Conservation (phyloP, 30 jellyfish, hydroid and myxozoan genomes). For the Cassiopea andromeda region DNA sequence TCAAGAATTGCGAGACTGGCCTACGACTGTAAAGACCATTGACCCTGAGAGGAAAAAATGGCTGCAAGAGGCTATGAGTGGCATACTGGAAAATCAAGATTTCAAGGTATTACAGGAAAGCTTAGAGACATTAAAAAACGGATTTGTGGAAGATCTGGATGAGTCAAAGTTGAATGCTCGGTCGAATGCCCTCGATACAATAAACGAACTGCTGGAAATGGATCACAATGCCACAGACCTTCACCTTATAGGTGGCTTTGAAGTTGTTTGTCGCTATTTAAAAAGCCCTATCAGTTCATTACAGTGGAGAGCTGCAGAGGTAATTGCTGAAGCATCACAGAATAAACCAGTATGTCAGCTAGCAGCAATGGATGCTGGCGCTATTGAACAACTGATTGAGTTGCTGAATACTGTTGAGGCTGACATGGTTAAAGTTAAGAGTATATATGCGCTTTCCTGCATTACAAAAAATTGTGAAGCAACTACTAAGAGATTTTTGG, state of each 20-base stretch:
- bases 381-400: conserved; percentile 30
- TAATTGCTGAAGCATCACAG: conserved; percentile 81
- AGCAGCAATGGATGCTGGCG: conserved; percentile 55
- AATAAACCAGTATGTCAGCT: conserved; percentile 82
- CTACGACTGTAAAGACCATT: conserved; percentile 19
- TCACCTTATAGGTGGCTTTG: conserved; percentile 73
- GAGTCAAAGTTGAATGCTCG: conserved; percentile 33
- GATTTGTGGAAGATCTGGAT: conserved; percentile 15
- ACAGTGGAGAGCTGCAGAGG: conserved; percentile 90
- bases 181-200: conserved; percentile 60
- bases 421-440: conserved; percentile 75
- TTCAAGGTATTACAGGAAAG: conserved; percentile 45
- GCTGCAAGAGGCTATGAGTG: conserved; percentile 72
- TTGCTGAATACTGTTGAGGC: conserved; percentile 36
- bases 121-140: conserved; percentile 24
- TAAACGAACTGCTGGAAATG: conserved; percentile 57
- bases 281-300: conserved; percentile 66
- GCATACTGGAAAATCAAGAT: conserved; percentile 67
- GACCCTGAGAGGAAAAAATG: conserved; percentile 81
- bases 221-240: conserved; percentile 78
- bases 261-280: conserved; percentile 38
- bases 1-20: conserved; percentile 72
- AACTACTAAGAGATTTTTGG: conserved; percentile 29
- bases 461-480: conserved; percentile 38
- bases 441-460: conserved; percentile 86